Percentiles rank a stretch among this genome's conserved stretches.
Evolutionary conservation across 2,888 invertebrate genomes (phyloP).

Genomic region (Gastrophysa polygoni): DNA sequence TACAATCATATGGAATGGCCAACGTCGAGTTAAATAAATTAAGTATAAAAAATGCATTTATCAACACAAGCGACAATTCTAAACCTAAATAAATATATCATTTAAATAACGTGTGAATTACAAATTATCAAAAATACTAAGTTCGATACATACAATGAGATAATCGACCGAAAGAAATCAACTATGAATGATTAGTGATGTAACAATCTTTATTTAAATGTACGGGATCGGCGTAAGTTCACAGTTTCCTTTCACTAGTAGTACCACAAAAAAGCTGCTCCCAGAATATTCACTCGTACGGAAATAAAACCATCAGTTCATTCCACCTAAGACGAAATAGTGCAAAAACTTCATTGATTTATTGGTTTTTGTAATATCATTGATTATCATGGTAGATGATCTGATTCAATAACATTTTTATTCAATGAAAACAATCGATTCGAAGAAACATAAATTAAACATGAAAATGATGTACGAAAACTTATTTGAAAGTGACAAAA

Average conservation of each 20-base stretch:
- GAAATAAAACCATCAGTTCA: too few species aligned
- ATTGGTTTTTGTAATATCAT: too few species aligned
- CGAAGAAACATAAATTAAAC: too few species aligned
- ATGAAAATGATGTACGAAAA: too few species aligned
- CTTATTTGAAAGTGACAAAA: too few species aligned
- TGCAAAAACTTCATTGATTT: too few species aligned
- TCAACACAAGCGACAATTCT: conserved; percentile 33
- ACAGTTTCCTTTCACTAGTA: not conserved
- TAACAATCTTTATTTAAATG: conserved; percentile 15
- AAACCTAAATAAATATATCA: conserved; percentile 51
- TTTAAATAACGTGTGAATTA: conserved; percentile 49
- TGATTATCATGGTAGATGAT: too few species aligned
- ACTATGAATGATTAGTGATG: conserved; percentile 38
- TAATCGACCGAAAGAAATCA: conserved; percentile 28
- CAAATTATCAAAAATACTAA: conserved; percentile 56
- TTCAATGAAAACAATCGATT: too few species aligned
- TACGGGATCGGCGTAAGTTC: not conserved
- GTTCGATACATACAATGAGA: conserved; percentile 34
- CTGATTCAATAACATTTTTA: too few species aligned
- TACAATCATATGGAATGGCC: not conserved
- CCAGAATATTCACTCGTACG: too few species aligned
- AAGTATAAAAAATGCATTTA: conserved; percentile 30
- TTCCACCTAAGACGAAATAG: too few species aligned
- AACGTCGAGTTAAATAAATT: conserved; percentile 25
- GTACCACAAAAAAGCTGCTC: too few species aligned